Base-by-base conservation (phyloP, 92 coral and sea anemone species). In the Pocillopora grandis region DNA sequence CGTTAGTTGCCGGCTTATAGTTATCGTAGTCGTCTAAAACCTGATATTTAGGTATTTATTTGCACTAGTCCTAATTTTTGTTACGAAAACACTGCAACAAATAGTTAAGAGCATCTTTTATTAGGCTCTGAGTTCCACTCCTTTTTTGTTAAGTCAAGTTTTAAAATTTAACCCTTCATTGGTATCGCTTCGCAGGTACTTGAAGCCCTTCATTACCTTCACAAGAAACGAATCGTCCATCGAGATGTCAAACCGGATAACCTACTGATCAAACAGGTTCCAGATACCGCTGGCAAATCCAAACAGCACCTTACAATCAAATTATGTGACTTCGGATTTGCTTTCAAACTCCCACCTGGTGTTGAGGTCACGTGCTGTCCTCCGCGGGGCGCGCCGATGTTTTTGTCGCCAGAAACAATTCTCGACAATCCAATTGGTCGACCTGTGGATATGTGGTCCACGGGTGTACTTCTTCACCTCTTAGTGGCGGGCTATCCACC, bases 171-270 rank as follows among this genome's bases (percentile, higher is more conserved):
- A 42, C 16, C 18, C 6, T 14, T 19, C 23, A 16, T 59, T 60
- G 58, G 12, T 1, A 57, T 72, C 62, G 60, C 5, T 71, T 49
- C 82, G 0, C 82, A 96, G 95, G 82, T 94, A 17, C 88, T 97
- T 23, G 85, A 90, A 20, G 99, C 99, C 15, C 84, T 97, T 37
- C 83, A 87, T 5, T 97, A 92, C 80, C 94, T 97, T 21, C 99
- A 97, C 84, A 89, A 84, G 62, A 93, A 89, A 57, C 85, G 95
- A 48, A 89, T 94, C 61, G 90, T 97, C 7, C 99, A 97, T 77
- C 88, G 99, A 20, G 99, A 97, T 80, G 87, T 97, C 80, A 97
- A 97, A 88, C 98, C 98, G 1, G 99, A 97, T 85, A 97, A 97
- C 84, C 87, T 97, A 17, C 90, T 97, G 62, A 61, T 97, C 75